Base-by-base conservation (phyloP, 2,888 invertebrate species). In the Pollenia angustigena region DNA sequence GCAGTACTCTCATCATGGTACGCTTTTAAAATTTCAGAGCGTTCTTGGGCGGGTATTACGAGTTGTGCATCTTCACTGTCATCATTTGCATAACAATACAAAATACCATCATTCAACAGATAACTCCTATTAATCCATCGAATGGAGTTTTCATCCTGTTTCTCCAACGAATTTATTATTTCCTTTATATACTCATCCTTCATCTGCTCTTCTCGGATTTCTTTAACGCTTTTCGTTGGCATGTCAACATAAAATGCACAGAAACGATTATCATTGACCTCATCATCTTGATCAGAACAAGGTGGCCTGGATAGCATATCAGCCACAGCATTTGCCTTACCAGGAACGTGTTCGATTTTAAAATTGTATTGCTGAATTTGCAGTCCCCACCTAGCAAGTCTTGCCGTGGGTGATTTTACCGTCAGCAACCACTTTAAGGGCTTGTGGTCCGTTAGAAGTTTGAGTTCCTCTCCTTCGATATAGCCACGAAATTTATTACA, bases 371-470 rank as follows among this genome's bases (percentile, higher is more conserved):
- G 88, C 85, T 93, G 92, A 1, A 94, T 88, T 52, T 83, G 87
- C 6, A 94, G 58, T 0, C 92, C 92, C 94, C 94, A 94, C 46
- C 94, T 84, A 0, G 92, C 92, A 0, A 94, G 88, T 64, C 94
- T 83, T 9, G 93, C 93, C 7, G 90, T 90, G 0, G 92, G 92
- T 93, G 93, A 94, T 90, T 93, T 92, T 23, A 94, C 88, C 0
- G 94, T 75, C 10, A 74, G 94, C 90, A 75, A 48, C 93, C 93
- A 94, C 90, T 93, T 92, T 23, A 94, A 88, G 0, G 94, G 93
- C 82, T 93, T 92, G 81, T 94, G 94, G 82, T 94, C 94, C 0
- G 93, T 94, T 7, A 91, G 85, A 0, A 94, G 52, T 32, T 42
- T 56, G 3, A 85, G n/a, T 66, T 87, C 83, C 0, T 89, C 64